A percentile compares a stretch with the other conserved stretches of the same genome.
phyloP scores from a whole-genome alignment of 1,140 invertebrate species.

The Philopotamus ludificatus region DNA sequence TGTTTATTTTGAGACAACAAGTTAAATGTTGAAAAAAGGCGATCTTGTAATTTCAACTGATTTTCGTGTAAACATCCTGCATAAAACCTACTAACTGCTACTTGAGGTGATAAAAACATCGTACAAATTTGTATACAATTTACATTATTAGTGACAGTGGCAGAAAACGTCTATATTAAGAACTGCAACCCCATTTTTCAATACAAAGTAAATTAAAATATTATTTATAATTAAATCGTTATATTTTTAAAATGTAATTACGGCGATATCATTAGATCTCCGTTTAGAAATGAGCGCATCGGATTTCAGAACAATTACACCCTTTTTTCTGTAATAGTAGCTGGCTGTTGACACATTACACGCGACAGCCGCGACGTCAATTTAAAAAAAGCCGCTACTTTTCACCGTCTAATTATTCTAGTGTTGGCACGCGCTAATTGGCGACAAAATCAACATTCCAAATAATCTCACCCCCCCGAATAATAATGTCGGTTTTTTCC shows the following conservation, averaged over 20 bases:
- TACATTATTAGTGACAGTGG: too few relatives aligned
- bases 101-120: background rate
- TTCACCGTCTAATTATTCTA: background rate
- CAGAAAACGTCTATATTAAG: too few relatives aligned
- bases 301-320: slow-evolving; percentile 7
- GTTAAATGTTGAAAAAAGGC: background rate
- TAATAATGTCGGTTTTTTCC: too few relatives aligned
- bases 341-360: background rate
- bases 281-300: slow-evolving; percentile 1
- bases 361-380: background rate
- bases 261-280: too few relatives aligned
- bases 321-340: background rate
- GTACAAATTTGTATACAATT: too few relatives aligned
- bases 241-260: too few relatives aligned
- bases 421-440: slow-evolving; percentile 15
- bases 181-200: too few relatives aligned
- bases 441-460: slow-evolving; percentile 15
- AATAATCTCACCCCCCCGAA: background rate
- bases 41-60: slow-evolving; percentile 7
- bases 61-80: slow-evolving; percentile 18
- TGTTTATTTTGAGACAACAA: slow-evolving; percentile 16
- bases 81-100: background rate
- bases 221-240: too few relatives aligned
- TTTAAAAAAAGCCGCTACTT: background rate
- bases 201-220: too few relatives aligned